These are phyloP conservation scores for Drosophila koepferae DNA, from an alignment of 2,888 invertebrate species.

Conservation along the genomic window DNA sequence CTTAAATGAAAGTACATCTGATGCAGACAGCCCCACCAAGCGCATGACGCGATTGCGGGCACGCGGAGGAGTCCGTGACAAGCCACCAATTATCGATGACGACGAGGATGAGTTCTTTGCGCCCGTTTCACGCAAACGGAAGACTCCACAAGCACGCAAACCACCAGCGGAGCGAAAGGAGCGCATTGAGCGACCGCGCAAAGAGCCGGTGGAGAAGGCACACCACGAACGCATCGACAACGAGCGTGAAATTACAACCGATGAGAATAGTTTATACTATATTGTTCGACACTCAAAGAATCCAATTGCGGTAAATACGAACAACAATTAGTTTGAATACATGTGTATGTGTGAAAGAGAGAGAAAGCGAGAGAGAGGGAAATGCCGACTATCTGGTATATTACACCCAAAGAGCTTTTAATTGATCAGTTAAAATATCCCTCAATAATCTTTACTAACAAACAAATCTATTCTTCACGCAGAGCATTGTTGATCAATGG, in stretches of 20 bases:
- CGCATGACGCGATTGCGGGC: slow-evolving; percentile 89
- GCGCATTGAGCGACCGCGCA: slow-evolving; percentile 83
- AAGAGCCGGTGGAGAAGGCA: slow-evolving; percentile 83
- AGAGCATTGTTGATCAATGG: slow-evolving; percentile 99
- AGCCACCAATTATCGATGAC: slow-evolving; percentile 85
- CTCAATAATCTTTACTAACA: background rate
- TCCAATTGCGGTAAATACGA: slow-evolving; percentile 89
- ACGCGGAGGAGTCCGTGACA: slow-evolving; percentile 85
- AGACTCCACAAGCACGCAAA: slow-evolving; percentile 73
- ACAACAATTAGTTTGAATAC: background rate
- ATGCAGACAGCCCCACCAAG: slow-evolving; percentile 86
- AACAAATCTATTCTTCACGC: slow-evolving; percentile 23
- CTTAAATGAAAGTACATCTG: slow-evolving; percentile 84
- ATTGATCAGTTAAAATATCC: background rate
- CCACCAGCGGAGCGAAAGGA: slow-evolving; percentile 81
- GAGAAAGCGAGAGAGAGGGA: background rate
- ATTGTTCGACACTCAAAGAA: slow-evolving; percentile 93
- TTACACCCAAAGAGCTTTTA: background rate
- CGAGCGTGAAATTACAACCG: slow-evolving; percentile 87
- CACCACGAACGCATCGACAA: slow-evolving; percentile 83
- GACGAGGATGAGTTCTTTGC: slow-evolving; percentile 85
- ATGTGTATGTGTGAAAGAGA: background rate
- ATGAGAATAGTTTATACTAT: slow-evolving; percentile 93
- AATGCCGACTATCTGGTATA: background rate
- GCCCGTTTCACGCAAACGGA: slow-evolving; percentile 83